phyloP scores from a whole-genome alignment of 2,797 vertebrate genomes.

The Rhynchonycteris naso region DNA sequence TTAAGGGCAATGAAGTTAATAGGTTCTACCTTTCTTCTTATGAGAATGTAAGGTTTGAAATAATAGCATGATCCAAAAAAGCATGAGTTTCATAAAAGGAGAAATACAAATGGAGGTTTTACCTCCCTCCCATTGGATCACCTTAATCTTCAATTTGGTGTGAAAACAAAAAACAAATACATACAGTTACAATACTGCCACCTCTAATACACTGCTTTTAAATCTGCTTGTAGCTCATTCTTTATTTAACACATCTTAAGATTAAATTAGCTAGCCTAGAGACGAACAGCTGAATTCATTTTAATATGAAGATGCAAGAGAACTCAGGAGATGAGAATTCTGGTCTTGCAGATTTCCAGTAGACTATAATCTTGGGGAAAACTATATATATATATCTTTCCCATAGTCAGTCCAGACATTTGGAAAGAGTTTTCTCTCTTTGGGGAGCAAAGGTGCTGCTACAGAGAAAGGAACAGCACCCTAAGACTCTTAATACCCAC shows the following conservation, averaged over 20 bases:
- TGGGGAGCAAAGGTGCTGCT: background rate
- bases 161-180: background rate
- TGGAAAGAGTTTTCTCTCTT: background rate
- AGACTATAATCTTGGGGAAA: background rate
- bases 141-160: background rate
- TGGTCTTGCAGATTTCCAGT: background rate
- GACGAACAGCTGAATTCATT: constrained; percentile 23
- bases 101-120: background rate
- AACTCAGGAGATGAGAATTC: background rate
- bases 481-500: fast-evolving
- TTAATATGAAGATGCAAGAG: constrained; percentile 22
- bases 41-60: background rate
- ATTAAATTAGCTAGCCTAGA: background rate
- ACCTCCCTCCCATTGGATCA: background rate
- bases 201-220: constrained; percentile 17
- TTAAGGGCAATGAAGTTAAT: background rate
- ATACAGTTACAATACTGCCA: background rate
- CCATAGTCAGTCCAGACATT: background rate
- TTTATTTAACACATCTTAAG: background rate
- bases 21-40: background rate
- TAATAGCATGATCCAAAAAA: background rate
- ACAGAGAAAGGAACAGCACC: no score
- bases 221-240: constrained; percentile 33
- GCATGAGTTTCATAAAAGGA: background rate
- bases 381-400: background rate